phyloP scores from a whole-genome alignment of 2,113 vertebrate genomes.

The Channa maculata region DNA sequence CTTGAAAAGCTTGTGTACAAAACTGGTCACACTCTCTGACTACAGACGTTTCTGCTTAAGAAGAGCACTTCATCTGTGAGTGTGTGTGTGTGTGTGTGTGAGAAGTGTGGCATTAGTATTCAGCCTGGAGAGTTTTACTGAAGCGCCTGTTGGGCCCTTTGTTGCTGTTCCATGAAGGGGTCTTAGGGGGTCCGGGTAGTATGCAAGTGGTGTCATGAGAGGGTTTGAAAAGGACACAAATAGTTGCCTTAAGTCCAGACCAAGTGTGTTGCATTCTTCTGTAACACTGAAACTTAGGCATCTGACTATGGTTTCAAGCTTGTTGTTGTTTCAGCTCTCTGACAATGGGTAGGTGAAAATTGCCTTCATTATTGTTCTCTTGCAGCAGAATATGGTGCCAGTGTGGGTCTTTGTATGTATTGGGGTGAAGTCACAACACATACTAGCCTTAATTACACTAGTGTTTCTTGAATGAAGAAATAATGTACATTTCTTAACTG shows the following conservation, averaged over 20 bases:
- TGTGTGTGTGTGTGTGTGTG: constrained; percentile 27
- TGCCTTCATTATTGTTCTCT: constrained; percentile 14
- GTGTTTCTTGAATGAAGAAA: neutral
- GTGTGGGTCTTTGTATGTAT: neutral
- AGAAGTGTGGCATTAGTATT: constrained; percentile 70
- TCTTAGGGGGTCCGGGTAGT: constrained; percentile 44
- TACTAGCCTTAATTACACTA: neutral
- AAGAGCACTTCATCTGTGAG: constrained; percentile 55
- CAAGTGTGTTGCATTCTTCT: constrained; percentile 52
- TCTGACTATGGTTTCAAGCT: constrained; percentile 64
- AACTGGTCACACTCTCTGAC: constrained; percentile 46
- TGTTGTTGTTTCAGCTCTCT: constrained; percentile 67
- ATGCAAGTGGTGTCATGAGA: constrained; percentile 45
- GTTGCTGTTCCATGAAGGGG: constrained; percentile 63
- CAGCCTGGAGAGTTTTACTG: constrained; percentile 52
- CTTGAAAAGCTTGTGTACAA: constrained; percentile 33
- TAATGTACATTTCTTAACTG: neutral
- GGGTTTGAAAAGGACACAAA: constrained; percentile 50
- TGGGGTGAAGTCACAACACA: neutral
- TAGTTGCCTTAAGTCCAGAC: constrained; percentile 62
- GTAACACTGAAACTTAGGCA: constrained; percentile 37
- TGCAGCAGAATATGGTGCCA: neutral
- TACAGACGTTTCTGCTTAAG: constrained; percentile 47
- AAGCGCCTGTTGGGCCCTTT: constrained; percentile 56
- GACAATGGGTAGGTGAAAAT: constrained; percentile 64